Base-by-base conservation (phyloP, 2,888 invertebrate species). In the Flabesymbios commensalis region DNA sequence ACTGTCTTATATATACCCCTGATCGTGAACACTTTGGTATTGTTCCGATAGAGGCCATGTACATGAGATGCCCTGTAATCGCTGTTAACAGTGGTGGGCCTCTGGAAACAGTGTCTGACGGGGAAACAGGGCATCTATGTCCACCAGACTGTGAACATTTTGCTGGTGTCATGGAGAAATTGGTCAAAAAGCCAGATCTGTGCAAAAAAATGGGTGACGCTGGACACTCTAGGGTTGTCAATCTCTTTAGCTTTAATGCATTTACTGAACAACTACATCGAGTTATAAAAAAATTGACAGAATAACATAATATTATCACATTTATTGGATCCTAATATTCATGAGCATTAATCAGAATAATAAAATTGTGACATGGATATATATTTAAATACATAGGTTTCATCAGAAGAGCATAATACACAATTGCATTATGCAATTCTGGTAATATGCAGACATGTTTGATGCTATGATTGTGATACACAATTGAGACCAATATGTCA, bases 41-140 rank as follows among this genome's bases (percentile, higher is more conserved):
- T 74, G 99, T 99, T 7, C 99, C 99, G 0, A 85, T 99, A 57
- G 99, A 99, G 86, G 96, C 97, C 0, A 99, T 99, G 99, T 93
- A 93, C 78, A 89, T 90, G 79, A 86, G 88, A 2, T 92, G 93
- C 76, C 96, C 98, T 3, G 96, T 99, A 0, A 89, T 99, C 69
- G 99, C 99, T 0, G 90, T 93, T 0, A 91, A 93, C 75, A 93
- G 92, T 75, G 99, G 99, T 29, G 99, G 99, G 0, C 99, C 99
- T 0, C 88, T 88, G 1, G 99, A 99, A 83, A 96, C 99, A 0
- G 86, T 99, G 51, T 76, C 73, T 7, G 67, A 84, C 64, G 78
- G 76, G 1, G 71, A 73, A 41, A 85, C 85, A 2, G 86, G 85
- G 2, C 84, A 76, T 71, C 74, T 85, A 3, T 77, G 81, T 59